Base-by-base conservation (phyloP, 2,113 vertebrate species). In the Gallinago paraguaiae region DNA sequence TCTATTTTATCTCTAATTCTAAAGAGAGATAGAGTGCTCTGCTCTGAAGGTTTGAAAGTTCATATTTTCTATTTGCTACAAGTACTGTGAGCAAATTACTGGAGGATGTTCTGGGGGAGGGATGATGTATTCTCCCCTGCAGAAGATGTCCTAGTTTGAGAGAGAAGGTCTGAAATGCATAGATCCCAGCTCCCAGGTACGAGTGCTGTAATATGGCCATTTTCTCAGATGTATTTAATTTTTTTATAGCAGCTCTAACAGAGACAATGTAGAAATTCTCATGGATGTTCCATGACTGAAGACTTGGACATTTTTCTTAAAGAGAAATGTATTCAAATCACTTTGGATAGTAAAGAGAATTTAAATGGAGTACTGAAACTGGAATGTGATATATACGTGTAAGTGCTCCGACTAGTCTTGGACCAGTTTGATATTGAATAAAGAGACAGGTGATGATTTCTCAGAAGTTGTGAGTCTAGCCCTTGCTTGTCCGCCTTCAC, bases 371-470 rank as follows among this genome's bases (percentile, higher is more conserved):
- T 82, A 14, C 28, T 60, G 74, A 84, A 19, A 37, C 8, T 56
- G 31, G 81, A 86, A 13, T 31, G 37, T 0, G 0, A 18, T 41
- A 31, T 48, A 5, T 53, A 16, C 54, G 13, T 65, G 14, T 83
- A 30, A 75, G 63, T 41, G 18, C 25, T 90, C 67, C 68, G 28
- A 72, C 23, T 50, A 45, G 20, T 31, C 22, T 86, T 50, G 64
- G 22, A 31, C 28, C 28, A 37, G 16, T 82, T 80, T 1, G 3
- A 23, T 59, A 72, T 1, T 67, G n/a, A 11, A 9, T 86, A 37
- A 92, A 93, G 60, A 85, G 35, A 45, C 4, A 19, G 39, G 23
- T 51, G 23, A 37, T 0, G 1, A 45, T 19, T 70, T 93, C 54
- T 92, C 30, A 10, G 17, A 72, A 78, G 7, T 12, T 60, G 16